phyloP scores from a whole-genome alignment of 64 coral and sea anemone species.

The Dendronephthya gigantea region DNA sequence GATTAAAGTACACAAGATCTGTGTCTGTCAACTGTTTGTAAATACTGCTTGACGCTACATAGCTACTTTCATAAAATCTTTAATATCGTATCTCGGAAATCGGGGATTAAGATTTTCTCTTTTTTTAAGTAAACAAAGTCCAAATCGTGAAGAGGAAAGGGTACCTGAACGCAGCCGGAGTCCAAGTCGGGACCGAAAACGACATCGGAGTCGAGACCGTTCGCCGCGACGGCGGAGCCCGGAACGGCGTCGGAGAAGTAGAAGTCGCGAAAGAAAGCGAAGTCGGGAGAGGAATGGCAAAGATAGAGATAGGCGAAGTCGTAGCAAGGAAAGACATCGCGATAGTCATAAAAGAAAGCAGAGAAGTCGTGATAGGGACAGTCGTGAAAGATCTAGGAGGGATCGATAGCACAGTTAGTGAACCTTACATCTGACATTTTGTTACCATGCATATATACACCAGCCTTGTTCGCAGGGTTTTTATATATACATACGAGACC shows the following conservation, averaged over 20 bases:
- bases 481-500: no score
- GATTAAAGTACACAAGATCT: no score
- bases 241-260: conserved; percentile 42
- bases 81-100: background rate
- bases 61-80: background rate
- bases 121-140: conserved; percentile 36
- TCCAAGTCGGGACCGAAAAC: conserved; percentile 46
- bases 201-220: conserved; percentile 22
- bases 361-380: conserved; percentile 46
- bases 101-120: background rate
- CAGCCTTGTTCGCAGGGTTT: no score
- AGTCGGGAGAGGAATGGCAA: background rate
- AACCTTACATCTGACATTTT: no score
- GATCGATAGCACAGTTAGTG: conserved; percentile 11
- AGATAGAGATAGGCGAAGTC: conserved; percentile 43
- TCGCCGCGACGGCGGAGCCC: background rate
- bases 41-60: no score
- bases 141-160: conserved; percentile 6
- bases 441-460: no score
- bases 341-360: conserved; percentile 39
- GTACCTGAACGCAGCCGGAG: conserved; percentile 23
- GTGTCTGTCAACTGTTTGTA: no score
- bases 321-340: conserved; percentile 35
- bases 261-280: conserved; percentile 39
- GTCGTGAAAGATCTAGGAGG: conserved; percentile 45